A percentile compares a stretch with the other conserved stretches of the same genome.
Conservation (phyloP, 2,888 invertebrate species). For the Epirrhoe tristata region DNA sequence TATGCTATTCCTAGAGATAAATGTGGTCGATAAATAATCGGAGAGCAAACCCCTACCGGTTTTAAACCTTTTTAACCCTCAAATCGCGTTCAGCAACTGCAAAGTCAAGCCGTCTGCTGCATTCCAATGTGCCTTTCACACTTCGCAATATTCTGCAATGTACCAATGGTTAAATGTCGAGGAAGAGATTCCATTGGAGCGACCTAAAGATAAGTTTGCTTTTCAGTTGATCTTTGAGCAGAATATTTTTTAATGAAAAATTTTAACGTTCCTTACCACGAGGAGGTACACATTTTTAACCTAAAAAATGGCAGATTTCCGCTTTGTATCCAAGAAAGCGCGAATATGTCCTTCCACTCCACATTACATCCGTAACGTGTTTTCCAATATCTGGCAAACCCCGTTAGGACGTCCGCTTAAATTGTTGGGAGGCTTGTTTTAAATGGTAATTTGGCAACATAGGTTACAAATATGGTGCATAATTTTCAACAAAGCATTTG, state of each 20-base stretch:
- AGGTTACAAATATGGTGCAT: background rate
- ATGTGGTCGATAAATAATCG: too few relatives aligned
- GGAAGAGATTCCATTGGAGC: constrained; percentile 48
- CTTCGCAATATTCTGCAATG: constrained; percentile 63
- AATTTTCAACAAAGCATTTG: background rate
- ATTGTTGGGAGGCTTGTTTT: constrained; percentile 47
- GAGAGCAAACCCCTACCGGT: too few relatives aligned
- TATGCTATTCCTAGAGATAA: too few relatives aligned
- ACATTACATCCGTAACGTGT: constrained; percentile 40
- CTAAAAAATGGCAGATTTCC: too few relatives aligned
- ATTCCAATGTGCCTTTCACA: constrained; percentile 74
- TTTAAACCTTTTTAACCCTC: too few relatives aligned
- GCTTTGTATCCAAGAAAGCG: constrained; percentile 28
- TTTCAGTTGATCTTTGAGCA: too few relatives aligned
- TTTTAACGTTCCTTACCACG: constrained; percentile 26
- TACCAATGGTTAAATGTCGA: constrained; percentile 65
- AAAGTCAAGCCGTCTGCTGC: too few relatives aligned
- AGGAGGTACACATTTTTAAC: too few relatives aligned
- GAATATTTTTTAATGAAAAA: too few relatives aligned
- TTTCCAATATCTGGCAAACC: constrained; percentile 46
- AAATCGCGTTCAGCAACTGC: too few relatives aligned
- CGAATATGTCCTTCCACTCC: constrained; percentile 34
- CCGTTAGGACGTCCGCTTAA: constrained; percentile 46
- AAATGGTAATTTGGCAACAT: constrained; percentile 40
- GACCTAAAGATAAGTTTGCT: constrained; percentile 42